Conservation (phyloP, 2,113 vertebrate species). For the Rattus rattus region DNA sequence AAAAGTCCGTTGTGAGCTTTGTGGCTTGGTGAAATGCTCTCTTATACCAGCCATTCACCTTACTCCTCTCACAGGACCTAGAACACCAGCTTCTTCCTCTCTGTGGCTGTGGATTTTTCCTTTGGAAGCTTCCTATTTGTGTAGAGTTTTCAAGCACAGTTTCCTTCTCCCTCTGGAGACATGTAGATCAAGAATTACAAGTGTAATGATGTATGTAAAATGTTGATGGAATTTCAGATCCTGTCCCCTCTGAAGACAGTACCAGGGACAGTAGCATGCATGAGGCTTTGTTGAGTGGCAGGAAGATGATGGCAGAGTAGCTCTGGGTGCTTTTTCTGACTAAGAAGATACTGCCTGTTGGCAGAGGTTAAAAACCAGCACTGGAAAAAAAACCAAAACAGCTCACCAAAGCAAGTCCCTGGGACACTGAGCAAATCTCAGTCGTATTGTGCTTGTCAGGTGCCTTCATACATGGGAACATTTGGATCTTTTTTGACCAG, state of each 20-base stretch:
- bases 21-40: background rate
- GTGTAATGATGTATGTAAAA: background rate
- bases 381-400: background rate
- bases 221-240: background rate
- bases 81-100: background rate
- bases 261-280: background rate
- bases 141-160: background rate
- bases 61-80: background rate
- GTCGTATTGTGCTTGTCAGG: background rate
- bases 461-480: rapidly evolving
- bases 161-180: background rate
- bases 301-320: background rate
- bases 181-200: background rate
- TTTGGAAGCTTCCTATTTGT: background rate
- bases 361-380: background rate
- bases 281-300: background rate
- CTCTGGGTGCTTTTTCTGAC: background rate
- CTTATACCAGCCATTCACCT: background rate
- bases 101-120: background rate
- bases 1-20: rapidly evolving
- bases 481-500: background rate
- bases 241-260: background rate
- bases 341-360: background rate
- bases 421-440: background rate
- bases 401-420: background rate